Evolutionary conservation across 2,113 vertebrate genomes (phyloP), one percentile per base, ranked within the genome.

Genomic region (Mellivora capensis): DNA sequence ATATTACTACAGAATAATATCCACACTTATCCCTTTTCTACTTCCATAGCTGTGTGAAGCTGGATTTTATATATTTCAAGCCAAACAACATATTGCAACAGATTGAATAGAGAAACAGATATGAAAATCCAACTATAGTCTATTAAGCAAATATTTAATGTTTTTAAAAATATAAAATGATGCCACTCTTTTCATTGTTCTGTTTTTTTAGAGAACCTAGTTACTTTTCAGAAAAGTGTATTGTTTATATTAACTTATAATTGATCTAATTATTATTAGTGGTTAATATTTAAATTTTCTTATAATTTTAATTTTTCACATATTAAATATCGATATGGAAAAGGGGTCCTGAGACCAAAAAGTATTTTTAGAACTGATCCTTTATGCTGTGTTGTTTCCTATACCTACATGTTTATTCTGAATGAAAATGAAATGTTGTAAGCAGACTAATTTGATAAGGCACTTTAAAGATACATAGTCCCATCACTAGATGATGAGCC

Each of bases 201-300:
- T 84, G 6, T 57, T 93, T 37, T 90, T 88, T 69, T 90, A 72
- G n/a, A 82, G 39, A 76, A n/a, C 42, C 64, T 64, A 37, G 9
- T 95, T 97, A 59, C 11, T 91, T 90, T 97, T 83, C 59, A 79
- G 62, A 34, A 52, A 77, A 91, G 88, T 57, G n/a, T 81, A 10
- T 94, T 64, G 76, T 88, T 96, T 79, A 21, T 96, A 74, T 90
- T 90, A 76, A 76, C 37, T 34, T 89, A 1, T 79, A 87, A 74
- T 90, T 13, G 31, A 0, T 52, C 93, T 93, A 61, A 54, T 87
- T 62, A 47, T 88, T 69, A 71, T 49, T 64, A 89, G 90, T 89
- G 37, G 37, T 49, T 85, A 91, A 42, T 74, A 76, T 81, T 91
- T 90, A 79, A 91, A 44, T 8, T 54, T 82, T 71, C 59, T 69